A percentile compares a stretch with the other conserved stretches of the same genome.
Evolutionary conservation across 2,888 invertebrate species (phyloP).

Genomic region (Plagodis pulveraria): DNA sequence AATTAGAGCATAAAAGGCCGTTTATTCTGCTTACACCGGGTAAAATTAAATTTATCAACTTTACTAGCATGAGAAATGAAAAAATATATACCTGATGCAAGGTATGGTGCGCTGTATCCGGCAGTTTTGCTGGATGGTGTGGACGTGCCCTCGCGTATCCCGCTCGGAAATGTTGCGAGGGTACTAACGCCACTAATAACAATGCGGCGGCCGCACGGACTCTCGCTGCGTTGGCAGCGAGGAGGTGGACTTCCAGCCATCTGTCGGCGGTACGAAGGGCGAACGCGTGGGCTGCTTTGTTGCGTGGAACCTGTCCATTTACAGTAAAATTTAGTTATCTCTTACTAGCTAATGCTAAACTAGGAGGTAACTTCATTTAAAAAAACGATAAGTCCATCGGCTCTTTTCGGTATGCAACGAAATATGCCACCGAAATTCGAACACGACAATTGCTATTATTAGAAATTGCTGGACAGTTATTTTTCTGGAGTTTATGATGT

Average conservation of each 20-base stretch:
- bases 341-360: too few relatives aligned
- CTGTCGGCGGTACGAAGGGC: slow-evolving; percentile 95
- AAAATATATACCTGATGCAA: slow-evolving; percentile 73
- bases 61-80: too few relatives aligned
- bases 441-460: too few relatives aligned
- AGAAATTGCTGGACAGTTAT: too few relatives aligned
- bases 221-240: slow-evolving; percentile 93
- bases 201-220: slow-evolving; percentile 95
- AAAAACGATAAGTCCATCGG: too few relatives aligned
- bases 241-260: slow-evolving; percentile 95
- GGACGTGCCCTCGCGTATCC: slow-evolving; percentile 89
- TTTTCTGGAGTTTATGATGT: too few relatives aligned
- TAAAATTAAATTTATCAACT: too few relatives aligned
- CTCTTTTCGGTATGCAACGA: too few relatives aligned
- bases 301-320: slow-evolving; percentile 87
- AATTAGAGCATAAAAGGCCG: too few relatives aligned
- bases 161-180: slow-evolving; percentile 95
- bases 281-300: slow-evolving; percentile 96
- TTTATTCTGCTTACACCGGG: too few relatives aligned
- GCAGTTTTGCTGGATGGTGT: slow-evolving; percentile 65
- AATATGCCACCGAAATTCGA: too few relatives aligned
- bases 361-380: too few relatives aligned
- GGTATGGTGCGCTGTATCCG: slow-evolving; percentile 82
- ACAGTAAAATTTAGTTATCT: not conserved
- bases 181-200: slow-evolving; percentile 95